A percentile compares a stretch with the other conserved stretches of the same genome.
Evolutionary conservation across 2,797 vertebrate genomes (phyloP).

Genomic region (Trichosurus vulpecula): DNA sequence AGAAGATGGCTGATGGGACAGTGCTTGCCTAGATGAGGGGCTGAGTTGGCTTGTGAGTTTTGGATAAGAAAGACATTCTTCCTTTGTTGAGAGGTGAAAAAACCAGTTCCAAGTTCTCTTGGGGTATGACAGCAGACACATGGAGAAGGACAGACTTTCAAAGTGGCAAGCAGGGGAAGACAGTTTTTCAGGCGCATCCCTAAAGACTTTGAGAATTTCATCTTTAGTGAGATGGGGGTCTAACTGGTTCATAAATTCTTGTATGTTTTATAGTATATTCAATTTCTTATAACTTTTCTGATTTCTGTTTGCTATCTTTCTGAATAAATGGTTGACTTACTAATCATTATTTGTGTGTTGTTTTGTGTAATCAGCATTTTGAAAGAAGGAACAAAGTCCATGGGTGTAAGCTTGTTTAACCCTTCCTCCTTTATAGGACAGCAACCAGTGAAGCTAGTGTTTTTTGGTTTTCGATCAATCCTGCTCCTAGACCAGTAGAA

Average conservation of each 20-base stretch:
- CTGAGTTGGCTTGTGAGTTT: background rate
- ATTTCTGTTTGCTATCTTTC: background rate
- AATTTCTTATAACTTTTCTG: background rate
- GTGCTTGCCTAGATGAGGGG: background rate
- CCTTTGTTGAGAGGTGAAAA: background rate
- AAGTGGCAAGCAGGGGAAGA: background rate
- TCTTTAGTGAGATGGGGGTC: background rate
- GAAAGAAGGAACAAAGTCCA: background rate
- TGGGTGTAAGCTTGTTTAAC: background rate
- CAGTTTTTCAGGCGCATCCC: background rate
- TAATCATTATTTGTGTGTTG: background rate
- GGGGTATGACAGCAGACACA: background rate
- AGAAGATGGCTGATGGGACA: background rate
- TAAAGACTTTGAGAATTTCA: background rate
- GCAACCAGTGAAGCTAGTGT: background rate
- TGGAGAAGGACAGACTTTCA: background rate
- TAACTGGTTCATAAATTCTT: background rate
- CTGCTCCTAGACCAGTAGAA: background rate
- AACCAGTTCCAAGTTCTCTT: background rate
- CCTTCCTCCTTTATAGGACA: background rate
- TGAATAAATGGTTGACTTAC: background rate
- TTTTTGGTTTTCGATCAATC: background rate
- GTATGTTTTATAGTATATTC: background rate
- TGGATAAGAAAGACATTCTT: background rate
- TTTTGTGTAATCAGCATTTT: background rate